Conservation (phyloP, 2,797 vertebrate genomes). For the Enteromius mattozi region DNA sequence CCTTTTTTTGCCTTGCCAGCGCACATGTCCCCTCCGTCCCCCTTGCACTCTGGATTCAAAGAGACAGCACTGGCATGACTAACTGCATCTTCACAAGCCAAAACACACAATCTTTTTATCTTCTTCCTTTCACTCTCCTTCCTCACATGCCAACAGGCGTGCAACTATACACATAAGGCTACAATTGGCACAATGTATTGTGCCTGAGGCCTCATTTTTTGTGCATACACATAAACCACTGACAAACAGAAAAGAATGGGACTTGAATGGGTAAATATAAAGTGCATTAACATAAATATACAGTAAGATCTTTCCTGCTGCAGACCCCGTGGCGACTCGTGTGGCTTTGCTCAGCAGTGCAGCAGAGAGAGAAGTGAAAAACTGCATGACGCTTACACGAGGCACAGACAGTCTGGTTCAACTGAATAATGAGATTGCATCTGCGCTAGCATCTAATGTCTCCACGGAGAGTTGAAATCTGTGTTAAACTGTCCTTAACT, state of each 20-base stretch:
- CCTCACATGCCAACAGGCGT: background rate
- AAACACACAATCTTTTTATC: constrained; percentile 7
- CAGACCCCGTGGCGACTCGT: background rate
- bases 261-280: background rate
- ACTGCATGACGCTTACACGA: background rate
- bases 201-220: constrained; percentile 8
- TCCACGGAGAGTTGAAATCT: background rate
- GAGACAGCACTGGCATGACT: constrained; percentile 7
- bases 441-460: background rate
- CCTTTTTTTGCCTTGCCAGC: background rate
- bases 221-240: background rate
- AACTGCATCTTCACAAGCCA: constrained; percentile 19
- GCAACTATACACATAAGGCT: background rate
- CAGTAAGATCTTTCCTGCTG: background rate
- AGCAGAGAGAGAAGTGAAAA: background rate
- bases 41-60: background rate
- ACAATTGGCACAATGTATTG: background rate
- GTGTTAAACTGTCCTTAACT: constrained; percentile 2
- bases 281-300: constrained; percentile 20
- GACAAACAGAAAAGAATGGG: background rate
- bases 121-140: constrained; percentile 2
- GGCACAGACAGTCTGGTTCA: background rate
- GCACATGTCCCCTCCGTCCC: background rate
- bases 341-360: constrained; percentile 4
- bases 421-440: background rate